Evolutionary conservation across 2,797 vertebrate genomes (phyloP).

Genomic region (Leuciscus waleckii): DNA sequence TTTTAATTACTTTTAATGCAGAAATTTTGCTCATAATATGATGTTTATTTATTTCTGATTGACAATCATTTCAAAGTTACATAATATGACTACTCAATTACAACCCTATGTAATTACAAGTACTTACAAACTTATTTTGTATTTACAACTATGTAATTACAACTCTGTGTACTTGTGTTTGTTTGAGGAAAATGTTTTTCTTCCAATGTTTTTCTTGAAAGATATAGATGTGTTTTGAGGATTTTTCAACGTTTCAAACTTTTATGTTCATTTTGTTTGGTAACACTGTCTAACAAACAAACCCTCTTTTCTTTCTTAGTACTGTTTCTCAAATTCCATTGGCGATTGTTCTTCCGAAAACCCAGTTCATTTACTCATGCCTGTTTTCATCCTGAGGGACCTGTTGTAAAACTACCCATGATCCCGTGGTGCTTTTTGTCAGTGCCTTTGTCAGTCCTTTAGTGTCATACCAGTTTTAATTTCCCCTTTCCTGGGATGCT

Average conservation of each 20-base stretch:
- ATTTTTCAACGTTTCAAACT: background rate
- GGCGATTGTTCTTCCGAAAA: background rate
- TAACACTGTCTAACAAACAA: background rate
- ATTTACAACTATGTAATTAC: background rate
- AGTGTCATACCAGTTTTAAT: background rate
- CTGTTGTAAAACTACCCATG: background rate
- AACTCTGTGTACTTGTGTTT: background rate
- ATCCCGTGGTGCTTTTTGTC: background rate
- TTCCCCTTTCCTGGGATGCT: conserved; percentile 47
- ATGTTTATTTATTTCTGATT: background rate
- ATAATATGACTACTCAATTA: background rate
- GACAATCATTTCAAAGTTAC: background rate
- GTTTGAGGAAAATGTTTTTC: background rate
- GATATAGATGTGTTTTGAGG: conserved; percentile 2
- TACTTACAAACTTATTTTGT: background rate
- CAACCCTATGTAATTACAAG: background rate
- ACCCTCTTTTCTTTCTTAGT: background rate
- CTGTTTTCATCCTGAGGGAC: conserved; percentile 11
- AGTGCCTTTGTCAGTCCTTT: background rate
- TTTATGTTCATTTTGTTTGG: background rate
- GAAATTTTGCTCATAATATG: background rate
- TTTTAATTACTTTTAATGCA: background rate
- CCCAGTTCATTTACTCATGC: background rate
- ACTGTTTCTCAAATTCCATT: background rate
- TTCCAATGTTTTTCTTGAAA: background rate